A percentile compares a stretch with the other conserved stretches of the same genome.
These are phyloP conservation scores for Grapholita molesta DNA, from an alignment of 1,140 invertebrate genomes.

Conservation along the genomic window DNA sequence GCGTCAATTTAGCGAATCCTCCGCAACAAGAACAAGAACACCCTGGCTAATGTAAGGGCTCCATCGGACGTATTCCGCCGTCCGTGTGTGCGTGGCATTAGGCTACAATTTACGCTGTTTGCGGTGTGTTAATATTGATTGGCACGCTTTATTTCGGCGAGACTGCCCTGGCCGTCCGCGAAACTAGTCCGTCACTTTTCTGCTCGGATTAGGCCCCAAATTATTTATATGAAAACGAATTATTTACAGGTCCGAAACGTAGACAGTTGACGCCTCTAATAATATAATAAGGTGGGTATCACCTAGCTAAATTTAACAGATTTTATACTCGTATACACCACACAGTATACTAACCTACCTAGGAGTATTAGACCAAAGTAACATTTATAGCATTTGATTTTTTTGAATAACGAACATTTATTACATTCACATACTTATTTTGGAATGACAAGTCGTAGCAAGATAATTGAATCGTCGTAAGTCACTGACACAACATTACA, in stretches of 20 bases:
- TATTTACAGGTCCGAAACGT: not conserved
- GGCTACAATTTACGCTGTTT: conserved; percentile 78
- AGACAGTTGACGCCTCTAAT: not conserved
- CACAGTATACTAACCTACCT: not conserved
- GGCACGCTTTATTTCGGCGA: conserved; percentile 74
- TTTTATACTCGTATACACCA: not conserved
- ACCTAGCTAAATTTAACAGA: not conserved
- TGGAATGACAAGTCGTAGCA: not conserved
- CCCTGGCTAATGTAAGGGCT: conserved; percentile 48
- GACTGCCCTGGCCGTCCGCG: conserved; percentile 63
- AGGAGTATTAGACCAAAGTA: too few species aligned
- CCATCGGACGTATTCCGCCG: conserved; percentile 30
- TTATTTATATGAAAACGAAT: conserved; percentile 1
- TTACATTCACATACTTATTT: not conserved
- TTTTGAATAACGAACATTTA: not conserved
- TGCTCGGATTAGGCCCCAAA: not conserved
- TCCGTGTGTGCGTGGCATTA: conserved; percentile 70
- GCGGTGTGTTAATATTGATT: conserved; percentile 78
- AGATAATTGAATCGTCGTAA: not conserved
- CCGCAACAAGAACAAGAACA: conserved; percentile 37
- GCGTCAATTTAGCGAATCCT: not conserved
- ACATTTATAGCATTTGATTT: too few species aligned
- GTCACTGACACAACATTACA: not conserved
- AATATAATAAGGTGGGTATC: not conserved
- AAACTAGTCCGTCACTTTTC: conserved; percentile 34